A percentile compares a stretch with the other conserved stretches of the same genome.
Conservation (phyloP, 2,113 vertebrate genomes). For the Tiliqua scincoides region DNA sequence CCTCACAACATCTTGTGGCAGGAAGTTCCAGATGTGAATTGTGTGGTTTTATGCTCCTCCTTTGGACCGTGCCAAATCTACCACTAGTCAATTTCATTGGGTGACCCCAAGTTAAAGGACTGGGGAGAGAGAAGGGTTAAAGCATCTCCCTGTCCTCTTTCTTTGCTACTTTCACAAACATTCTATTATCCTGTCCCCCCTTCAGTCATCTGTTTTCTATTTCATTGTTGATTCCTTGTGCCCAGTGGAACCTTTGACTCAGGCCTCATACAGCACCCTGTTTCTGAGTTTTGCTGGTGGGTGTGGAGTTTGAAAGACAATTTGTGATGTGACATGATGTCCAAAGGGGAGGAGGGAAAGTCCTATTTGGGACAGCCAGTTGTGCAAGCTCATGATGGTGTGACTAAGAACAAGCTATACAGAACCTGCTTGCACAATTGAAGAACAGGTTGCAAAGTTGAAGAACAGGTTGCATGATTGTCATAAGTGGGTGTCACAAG, state of each 20-base stretch:
- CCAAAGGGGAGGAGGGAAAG: not conserved
- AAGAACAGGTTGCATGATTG: not conserved
- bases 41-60: too few species aligned
- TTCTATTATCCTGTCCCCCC: too few species aligned
- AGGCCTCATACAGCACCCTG: not conserved
- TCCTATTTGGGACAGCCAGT: not conserved
- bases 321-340: not conserved
- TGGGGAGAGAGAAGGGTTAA: too few species aligned
- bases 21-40: too few species aligned
- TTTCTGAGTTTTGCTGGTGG: not conserved
- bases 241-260: not conserved
- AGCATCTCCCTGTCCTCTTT: too few species aligned
- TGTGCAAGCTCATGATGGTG: not conserved
- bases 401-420: not conserved
- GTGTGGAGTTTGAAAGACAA: not conserved
- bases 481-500: not conserved
- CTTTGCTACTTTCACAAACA: too few species aligned
- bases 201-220: too few species aligned
- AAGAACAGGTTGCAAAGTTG: not conserved
- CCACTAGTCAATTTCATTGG: too few species aligned
- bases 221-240: too few species aligned
- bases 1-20: too few species aligned
- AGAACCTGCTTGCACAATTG: not conserved
- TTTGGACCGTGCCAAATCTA: too few species aligned
- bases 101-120: too few species aligned